Conservation (phyloP, 2,888 invertebrate species). For the Sipha maydis region DNA sequence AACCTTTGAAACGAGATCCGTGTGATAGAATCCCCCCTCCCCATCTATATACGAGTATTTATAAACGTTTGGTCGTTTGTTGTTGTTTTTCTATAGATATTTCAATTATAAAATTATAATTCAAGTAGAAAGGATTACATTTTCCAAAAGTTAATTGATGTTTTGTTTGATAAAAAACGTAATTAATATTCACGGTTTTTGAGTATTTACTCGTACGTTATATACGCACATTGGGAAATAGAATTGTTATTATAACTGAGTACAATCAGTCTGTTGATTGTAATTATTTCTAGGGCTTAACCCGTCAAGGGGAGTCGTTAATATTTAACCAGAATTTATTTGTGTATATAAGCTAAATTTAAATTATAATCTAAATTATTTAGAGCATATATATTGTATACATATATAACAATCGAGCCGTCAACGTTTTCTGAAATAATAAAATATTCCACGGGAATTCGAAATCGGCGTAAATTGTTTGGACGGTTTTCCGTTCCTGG, state of each 20-base stretch:
- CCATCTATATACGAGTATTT: not conserved
- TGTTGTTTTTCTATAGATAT: not conserved
- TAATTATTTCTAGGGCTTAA: slow-evolving; percentile 23
- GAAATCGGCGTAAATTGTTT: not conserved
- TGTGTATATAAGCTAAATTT: slow-evolving; percentile 12
- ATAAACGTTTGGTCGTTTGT: slow-evolving; percentile 17
- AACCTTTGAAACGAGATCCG: slow-evolving; percentile 20
- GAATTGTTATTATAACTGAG: not conserved
- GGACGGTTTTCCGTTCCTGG: not conserved
- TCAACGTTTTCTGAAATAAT: not conserved
- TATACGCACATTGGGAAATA: not conserved
- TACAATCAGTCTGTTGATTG: not conserved
- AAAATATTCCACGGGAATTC: not conserved
- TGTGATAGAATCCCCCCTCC: slow-evolving; percentile 17
- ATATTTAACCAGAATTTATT: slow-evolving; percentile 6
- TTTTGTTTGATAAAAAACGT: not conserved
- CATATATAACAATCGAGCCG: not conserved
- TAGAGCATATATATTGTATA: not conserved
- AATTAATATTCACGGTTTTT: not conserved
- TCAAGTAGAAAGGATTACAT: slow-evolving; percentile 4
- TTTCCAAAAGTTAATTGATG: too few species aligned
- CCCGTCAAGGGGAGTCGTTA: not conserved
- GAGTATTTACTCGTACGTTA: not conserved
- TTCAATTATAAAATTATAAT: slow-evolving; percentile 16
- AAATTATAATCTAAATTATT: slow-evolving; percentile 23